Base-by-base conservation (phyloP, 35 echinoderm and acorn worm species). In the Apostichopus parvimensis region DNA sequence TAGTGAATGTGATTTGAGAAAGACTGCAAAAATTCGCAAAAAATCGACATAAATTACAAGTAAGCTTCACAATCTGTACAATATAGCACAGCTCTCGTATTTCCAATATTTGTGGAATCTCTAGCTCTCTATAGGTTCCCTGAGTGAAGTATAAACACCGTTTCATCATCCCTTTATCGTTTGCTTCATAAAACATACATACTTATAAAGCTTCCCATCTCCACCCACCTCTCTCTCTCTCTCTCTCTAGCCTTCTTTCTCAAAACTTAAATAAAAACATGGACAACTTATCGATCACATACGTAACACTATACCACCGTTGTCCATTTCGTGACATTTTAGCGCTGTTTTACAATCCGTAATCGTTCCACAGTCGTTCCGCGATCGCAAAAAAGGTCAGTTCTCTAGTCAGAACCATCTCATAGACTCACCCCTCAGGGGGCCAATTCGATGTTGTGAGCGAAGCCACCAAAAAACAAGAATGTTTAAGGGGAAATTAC, bases 321-420 rank as follows among this genome's bases (percentile, higher is more conserved):
- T 22, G 71, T 75, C 71, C n/a, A 7, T 75, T 20, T 75, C 71
- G 15, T 75, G 71, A 75, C 71, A 75, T 75, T 20, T 18, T 75
- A 75, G 15, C 13, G 71, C 6, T 75, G 17, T 75, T 22, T 75
- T 18, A 20, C 7, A 22, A 3, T 22, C 7, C 7, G 71, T 20
- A 75, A 75, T 75, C 71, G 71, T 75, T n/a, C 71, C 71, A 75
- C 71, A 20, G 71, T 75, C 71, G 71, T 75, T 75, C 71, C 17
- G n/a, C 17, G 71, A 22, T 75, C 17, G 18, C 20, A 18, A 18
- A 22, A 75, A 75, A n/a, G n/a, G n/a, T 7, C 17, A 13, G 71
- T 24, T 75, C n/a, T 61, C 1, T 5, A 75, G 71, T 75, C 71
- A 75, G 17, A 18, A 20, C 6, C 20, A 18, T 20, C 71, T 75